Evolutionary conservation across 2,888 invertebrate genomes (phyloP).

Genomic region (Orchesellides sinensis): DNA sequence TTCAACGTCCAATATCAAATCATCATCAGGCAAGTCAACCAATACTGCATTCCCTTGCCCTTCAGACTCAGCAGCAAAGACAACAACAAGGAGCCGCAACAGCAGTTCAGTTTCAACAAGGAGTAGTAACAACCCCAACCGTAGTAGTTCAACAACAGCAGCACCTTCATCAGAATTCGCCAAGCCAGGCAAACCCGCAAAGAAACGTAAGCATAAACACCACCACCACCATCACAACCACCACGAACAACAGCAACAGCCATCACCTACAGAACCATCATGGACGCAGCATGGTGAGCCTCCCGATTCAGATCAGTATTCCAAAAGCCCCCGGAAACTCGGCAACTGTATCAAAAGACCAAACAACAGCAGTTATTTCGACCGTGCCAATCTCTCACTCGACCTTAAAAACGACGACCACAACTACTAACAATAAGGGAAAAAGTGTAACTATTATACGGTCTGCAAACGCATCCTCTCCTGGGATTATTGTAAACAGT

Average conservation of each 20-base stretch:
- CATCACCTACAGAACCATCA: no score
- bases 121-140: not conserved
- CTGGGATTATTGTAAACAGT: conserved; percentile 28
- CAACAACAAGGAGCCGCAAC: not conserved
- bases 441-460: conserved; percentile 24
- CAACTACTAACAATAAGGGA: not conserved
- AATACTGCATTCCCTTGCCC: conserved; percentile 10
- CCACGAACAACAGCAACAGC: not conserved
- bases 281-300: not conserved
- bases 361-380: not conserved
- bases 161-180: not conserved
- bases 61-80: conserved; percentile 12
- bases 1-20: conserved; percentile 53
- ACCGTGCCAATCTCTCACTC: not conserved
- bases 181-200: conserved; percentile 7
- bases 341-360: not conserved
- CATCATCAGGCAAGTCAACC: not conserved
- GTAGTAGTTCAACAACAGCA: not conserved
- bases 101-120: not conserved
- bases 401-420: not conserved
- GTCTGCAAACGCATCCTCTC: conserved; percentile 14
- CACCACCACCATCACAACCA: conserved; percentile 16
- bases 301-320: conserved; percentile 20
- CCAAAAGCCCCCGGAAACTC: conserved; percentile 11
- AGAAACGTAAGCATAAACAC: conserved; percentile 17